These are phyloP conservation scores for Elephantulus edwardii DNA, from an alignment of 2,113 vertebrate genomes.

Conservation along the genomic window DNA sequence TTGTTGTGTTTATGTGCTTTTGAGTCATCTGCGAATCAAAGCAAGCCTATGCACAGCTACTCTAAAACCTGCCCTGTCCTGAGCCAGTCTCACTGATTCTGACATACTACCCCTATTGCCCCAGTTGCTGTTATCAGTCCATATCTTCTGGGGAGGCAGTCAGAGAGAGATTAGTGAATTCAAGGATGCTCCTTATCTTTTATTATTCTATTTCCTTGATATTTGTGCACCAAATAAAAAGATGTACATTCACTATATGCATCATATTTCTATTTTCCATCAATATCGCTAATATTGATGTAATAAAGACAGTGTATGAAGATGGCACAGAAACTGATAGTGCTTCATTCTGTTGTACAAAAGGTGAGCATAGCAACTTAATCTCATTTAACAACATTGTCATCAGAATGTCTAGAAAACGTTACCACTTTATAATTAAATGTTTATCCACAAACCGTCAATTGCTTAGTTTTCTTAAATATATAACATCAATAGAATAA, in stretches of 20 bases:
- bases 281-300: conserved; percentile 39
- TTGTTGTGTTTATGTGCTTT: no score
- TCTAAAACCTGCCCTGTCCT: no score
- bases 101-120: no score
- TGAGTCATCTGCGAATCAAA: no score
- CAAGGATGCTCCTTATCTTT: conserved; percentile 23
- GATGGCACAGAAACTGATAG: no score
- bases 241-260: conserved; percentile 48
- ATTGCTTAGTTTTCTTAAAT: conserved; percentile 8
- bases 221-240: neutral
- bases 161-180: neutral
- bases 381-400: neutral
- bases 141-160: no score
- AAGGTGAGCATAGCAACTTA: no score
- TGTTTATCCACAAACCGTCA: neutral
- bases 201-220: conserved; percentile 45
- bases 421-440: conserved; percentile 33
- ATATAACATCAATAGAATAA: conserved; percentile 31
- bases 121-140: no score
- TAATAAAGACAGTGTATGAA: conserved; percentile 47
- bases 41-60: no score
- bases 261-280: conserved; percentile 57
- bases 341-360: no score
- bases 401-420: conserved; percentile 52
- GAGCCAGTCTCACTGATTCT: no score